Evolutionary conservation across 2,888 invertebrate genomes (phyloP), one percentile per base, ranked within the genome.

Genomic region (Thera obeliscata): DNA sequence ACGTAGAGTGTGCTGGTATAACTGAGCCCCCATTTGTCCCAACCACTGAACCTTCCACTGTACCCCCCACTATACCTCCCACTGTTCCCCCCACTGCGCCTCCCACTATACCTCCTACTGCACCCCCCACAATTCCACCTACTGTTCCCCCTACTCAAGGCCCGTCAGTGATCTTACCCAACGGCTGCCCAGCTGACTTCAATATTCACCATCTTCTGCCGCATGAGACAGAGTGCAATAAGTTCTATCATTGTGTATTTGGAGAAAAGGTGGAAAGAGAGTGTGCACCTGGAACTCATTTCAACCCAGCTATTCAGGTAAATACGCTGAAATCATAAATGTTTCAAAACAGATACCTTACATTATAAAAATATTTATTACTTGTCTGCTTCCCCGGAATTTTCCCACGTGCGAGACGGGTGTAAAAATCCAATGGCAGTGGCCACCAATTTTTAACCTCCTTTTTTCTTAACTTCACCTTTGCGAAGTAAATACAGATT

Each of bases 231-330:
- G 70, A 83, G 7, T 86, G 86, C 64, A 64, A 65, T 38, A 77
- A 76, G 46, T 85, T 81, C 78, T 86, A 86, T 67, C 76, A 80
- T 33, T 86, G 86, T 61, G 75, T 78, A 1, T 66, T 70, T 22
- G 86, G 85, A 3, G 69, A 81, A 12, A 75, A 72, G 43, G 76
- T 79, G 0, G 75, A 76, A 55, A 75, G 74, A 12, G 58, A 65
- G 0, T 83, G 84, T 55, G 67, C 71, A 0, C 61, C 63, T 5
- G 80, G 77, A 0, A 71, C 74, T 0, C 66, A 77, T 59, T 85
- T 84, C 70, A 81, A 81, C 50, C 66, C 73, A 48, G 48, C 41
- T 0, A 41, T 74, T 12, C 77, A 80, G 78, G 82, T 82, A 55
- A 11, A 5, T 55, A 8, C 8, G 46, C 8, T 46, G 46, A 9